Evolutionary conservation across 2,888 invertebrate genomes (phyloP).

Genomic region (Sarcophaga caerulescens): DNA sequence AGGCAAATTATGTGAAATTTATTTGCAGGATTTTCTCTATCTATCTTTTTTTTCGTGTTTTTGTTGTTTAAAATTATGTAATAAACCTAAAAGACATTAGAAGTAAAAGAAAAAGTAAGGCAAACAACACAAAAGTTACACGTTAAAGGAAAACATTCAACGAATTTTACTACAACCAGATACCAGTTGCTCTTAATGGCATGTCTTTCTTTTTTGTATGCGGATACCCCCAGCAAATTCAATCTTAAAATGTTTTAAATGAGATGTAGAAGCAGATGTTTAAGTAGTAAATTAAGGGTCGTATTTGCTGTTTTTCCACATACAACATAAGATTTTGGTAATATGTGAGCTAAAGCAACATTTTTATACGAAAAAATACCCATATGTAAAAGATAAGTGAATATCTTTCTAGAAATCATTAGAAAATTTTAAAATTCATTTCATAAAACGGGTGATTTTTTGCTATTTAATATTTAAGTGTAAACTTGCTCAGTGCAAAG

Average conservation of each 20-base stretch:
- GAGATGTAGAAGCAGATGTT: constrained; percentile 3
- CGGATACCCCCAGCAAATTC: not conserved
- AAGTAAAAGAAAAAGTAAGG: not conserved
- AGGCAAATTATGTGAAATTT: constrained; percentile 1
- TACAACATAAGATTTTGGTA: not conserved
- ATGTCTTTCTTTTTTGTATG: not conserved
- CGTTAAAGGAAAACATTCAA: not conserved
- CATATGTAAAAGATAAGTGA: no score
- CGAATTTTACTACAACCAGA: not conserved
- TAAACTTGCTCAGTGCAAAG: no score
- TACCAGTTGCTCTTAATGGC: constrained; percentile 27
- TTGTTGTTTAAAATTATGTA: constrained; percentile 4
- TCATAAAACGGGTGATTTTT: no score
- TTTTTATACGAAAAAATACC: not conserved
- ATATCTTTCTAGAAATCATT: no score
- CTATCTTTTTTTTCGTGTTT: not conserved
- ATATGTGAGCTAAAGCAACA: not conserved
- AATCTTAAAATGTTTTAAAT: not conserved
- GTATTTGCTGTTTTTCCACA: not conserved
- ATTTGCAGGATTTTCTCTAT: not conserved
- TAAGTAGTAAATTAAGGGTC: not conserved
- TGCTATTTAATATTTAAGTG: no score
- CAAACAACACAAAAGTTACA: not conserved
- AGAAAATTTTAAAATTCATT: no score
- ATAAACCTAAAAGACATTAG: constrained; percentile 11